Conservation (phyloP, 2,888 invertebrate species). For the Thecophora atra region DNA sequence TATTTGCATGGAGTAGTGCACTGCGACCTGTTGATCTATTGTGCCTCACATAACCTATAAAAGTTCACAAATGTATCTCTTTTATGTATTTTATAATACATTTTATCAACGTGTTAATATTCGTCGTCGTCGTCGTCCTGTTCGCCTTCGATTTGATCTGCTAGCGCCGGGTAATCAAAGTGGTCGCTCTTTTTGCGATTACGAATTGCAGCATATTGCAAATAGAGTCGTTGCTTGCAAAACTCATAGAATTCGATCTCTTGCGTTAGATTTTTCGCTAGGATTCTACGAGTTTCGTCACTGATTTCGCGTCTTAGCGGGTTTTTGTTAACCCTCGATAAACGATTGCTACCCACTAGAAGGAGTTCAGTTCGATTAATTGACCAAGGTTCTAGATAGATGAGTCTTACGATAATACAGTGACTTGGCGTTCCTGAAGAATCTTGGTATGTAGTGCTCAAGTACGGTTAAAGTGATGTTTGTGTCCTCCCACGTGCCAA, state of each 20-base stretch:
- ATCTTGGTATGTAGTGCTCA: constrained; percentile 84
- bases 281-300: constrained; percentile 82
- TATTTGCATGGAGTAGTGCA: too few relatives aligned
- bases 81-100: neutral
- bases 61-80: constrained; percentile 5
- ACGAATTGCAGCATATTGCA: constrained; percentile 67
- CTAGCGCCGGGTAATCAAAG: too few relatives aligned
- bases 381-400: neutral
- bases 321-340: constrained; percentile 74
- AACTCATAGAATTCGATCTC: constrained; percentile 93
- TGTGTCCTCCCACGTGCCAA: constrained; percentile 87
- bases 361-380: constrained; percentile 28
- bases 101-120: too few relatives aligned
- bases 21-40: too few relatives aligned
- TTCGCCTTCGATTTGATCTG: too few relatives aligned
- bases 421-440: constrained; percentile 79
- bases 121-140: too few relatives aligned
- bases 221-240: constrained; percentile 83
- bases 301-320: constrained; percentile 69
- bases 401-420: constrained; percentile 78
- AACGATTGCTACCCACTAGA: constrained; percentile 61
- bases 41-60: too few relatives aligned
- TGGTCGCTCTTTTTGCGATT: too few relatives aligned
- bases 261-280: constrained; percentile 83
- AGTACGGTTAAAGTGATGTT: constrained; percentile 84